Percentiles rank a stretch among this genome's conserved stretches.
Conservation (phyloP, 2,113 vertebrate species). For the Rhegmatorhina hoffmannsi region DNA sequence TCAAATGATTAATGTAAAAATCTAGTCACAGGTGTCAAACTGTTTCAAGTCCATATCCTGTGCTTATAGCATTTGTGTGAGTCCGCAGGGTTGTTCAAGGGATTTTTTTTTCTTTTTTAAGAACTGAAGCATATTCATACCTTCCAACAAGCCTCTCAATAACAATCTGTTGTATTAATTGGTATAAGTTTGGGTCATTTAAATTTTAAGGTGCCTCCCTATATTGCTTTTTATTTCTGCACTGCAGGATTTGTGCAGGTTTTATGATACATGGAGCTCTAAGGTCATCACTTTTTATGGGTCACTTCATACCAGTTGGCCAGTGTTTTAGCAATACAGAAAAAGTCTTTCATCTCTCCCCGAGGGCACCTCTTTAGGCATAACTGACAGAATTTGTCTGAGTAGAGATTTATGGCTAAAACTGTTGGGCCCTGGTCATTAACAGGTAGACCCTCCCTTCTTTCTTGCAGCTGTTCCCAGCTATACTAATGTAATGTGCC, state of each 20-base stretch:
- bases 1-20: neutral
- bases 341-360: neutral
- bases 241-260: neutral
- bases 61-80: neutral
- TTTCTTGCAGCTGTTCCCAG: neutral
- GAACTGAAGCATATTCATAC: neutral
- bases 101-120: neutral
- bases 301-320: neutral
- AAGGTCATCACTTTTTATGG: neutral
- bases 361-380: neutral
- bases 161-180: neutral
- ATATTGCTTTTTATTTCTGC: neutral
- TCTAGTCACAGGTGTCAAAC: neutral
- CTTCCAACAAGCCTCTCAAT: neutral
- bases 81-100: neutral
- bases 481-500: neutral
- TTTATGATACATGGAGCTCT: neutral
- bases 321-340: neutral
- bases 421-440: neutral
- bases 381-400: neutral
- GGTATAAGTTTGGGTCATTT: neutral
- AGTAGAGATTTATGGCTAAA: neutral
- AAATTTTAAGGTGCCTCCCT: neutral
- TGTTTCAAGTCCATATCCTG: neutral
- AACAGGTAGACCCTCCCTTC: neutral